These are phyloP conservation scores for Ptilorrhoa leucosticta DNA, from an alignment of 2,113 vertebrate species.

Conservation along the genomic window DNA sequence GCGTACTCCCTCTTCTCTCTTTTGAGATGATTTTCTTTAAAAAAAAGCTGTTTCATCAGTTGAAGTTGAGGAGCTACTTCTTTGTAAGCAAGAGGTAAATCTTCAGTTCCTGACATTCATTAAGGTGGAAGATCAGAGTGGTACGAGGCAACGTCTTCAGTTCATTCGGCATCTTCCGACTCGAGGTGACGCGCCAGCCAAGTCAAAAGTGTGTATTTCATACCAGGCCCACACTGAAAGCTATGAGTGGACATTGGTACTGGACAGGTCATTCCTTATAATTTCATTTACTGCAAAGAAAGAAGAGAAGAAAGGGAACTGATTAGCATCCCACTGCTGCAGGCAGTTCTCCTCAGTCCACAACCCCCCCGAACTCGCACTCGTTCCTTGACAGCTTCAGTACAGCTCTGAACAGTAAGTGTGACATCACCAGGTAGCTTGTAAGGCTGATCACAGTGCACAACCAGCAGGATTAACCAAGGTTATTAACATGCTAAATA, in stretches of 20 bases:
- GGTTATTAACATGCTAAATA: slow-evolving; percentile 23
- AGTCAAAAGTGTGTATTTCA: background rate
- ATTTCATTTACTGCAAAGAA: slow-evolving; percentile 93
- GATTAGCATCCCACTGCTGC: background rate
- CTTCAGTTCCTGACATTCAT: slow-evolving; percentile 45
- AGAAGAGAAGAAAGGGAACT: slow-evolving; percentile 30
- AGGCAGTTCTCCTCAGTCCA: background rate
- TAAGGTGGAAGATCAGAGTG: slow-evolving; percentile 34
- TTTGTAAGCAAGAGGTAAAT: background rate
- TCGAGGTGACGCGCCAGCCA: background rate
- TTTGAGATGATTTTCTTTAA: slow-evolving; percentile 65
- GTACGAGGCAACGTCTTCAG: slow-evolving; percentile 21
- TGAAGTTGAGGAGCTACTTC: slow-evolving; percentile 3
- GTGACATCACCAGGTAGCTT: background rate
- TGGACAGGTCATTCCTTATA: slow-evolving; percentile 94
- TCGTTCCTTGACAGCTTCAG: background rate
- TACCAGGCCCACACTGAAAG: background rate
- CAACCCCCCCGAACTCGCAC: background rate
- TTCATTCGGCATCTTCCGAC: background rate
- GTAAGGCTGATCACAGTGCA: background rate
- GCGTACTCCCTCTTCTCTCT: background rate
- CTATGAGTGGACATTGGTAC: slow-evolving; percentile 80
- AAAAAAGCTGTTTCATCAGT: background rate
- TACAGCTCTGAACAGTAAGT: background rate
- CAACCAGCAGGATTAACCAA: background rate